Evolutionary conservation across 2,797 vertebrate species (phyloP).

Genomic region (Thripadectes ignobilis): DNA sequence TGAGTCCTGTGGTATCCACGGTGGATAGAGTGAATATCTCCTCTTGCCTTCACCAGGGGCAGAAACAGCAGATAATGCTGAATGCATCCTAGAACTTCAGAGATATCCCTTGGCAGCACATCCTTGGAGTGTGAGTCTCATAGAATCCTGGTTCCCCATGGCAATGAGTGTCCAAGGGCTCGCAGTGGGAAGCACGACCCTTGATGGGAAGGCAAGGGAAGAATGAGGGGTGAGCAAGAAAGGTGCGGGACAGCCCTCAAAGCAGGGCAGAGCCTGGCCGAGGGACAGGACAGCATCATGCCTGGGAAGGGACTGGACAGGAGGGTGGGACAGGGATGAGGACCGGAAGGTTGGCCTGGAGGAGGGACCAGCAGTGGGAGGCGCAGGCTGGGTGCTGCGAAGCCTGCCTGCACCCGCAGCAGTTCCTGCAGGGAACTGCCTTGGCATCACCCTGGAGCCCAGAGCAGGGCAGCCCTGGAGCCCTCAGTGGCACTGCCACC

Average conservation of each 20-base stretch:
- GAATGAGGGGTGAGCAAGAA: fast-evolving
- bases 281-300: not conserved
- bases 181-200: not conserved
- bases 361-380: constrained; percentile 55
- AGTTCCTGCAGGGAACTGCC: not conserved
- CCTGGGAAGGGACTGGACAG: not conserved
- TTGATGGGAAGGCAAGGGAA: not conserved
- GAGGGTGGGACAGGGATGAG: constrained; percentile 10
- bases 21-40: not conserved
- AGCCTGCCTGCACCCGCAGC: not conserved
- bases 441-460: not conserved
- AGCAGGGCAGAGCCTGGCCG: not conserved
- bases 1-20: fast-evolving
- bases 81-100: not conserved
- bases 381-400: not conserved
- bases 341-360: constrained; percentile 21
- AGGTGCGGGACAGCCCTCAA: not conserved
- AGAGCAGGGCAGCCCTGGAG: fast-evolving
- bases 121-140: fast-evolving
- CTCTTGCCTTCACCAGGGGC: not conserved
- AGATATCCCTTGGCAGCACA: fast-evolving
- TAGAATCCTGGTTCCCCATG: not conserved
- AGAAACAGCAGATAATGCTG: not conserved
- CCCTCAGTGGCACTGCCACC: not conserved
- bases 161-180: fast-evolving